Percentiles rank a stretch among this genome's conserved stretches.
Evolutionary conservation across 2,113 vertebrate genomes (phyloP).

Genomic region (Nycticebus coucang): DNA sequence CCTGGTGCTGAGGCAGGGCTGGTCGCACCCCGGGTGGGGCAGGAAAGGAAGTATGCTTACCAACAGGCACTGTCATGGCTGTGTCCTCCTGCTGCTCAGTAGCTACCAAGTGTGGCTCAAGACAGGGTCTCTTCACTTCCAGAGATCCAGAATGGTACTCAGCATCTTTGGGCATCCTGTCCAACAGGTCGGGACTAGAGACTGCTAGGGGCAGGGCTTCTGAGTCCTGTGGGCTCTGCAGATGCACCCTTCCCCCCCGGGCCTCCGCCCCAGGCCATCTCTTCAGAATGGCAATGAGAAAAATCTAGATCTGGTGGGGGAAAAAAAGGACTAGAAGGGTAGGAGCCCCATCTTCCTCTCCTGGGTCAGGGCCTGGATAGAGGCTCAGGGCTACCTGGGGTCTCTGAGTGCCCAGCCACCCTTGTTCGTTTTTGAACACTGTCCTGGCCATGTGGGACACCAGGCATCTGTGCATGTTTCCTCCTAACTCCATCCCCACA

Average conservation of each 20-base stretch:
- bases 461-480: slow-evolving; percentile 69
- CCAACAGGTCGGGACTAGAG: not conserved
- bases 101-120: not conserved
- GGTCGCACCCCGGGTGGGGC: rapidly evolving
- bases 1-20: slow-evolving; percentile 86
- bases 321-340: not conserved
- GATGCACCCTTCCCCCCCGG: not conserved
- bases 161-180: not conserved
- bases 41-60: not conserved
- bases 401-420: slow-evolving; percentile 3
- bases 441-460: rapidly evolving
- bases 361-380: slow-evolving; percentile 26
- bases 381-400: not conserved
- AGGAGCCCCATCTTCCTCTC: not conserved
- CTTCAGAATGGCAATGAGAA: not conserved
- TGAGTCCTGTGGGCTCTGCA: slow-evolving; percentile 67
- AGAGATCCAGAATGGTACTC: not conserved
- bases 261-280: not conserved
- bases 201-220: not conserved
- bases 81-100: rapidly evolving
- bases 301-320: not conserved
- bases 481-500: not conserved
- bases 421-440: slow-evolving; percentile 69
- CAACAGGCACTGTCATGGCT: rapidly evolving
- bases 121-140: rapidly evolving